Conservation (phyloP, 2,888 invertebrate genomes). For the Leucozona laternaria region DNA sequence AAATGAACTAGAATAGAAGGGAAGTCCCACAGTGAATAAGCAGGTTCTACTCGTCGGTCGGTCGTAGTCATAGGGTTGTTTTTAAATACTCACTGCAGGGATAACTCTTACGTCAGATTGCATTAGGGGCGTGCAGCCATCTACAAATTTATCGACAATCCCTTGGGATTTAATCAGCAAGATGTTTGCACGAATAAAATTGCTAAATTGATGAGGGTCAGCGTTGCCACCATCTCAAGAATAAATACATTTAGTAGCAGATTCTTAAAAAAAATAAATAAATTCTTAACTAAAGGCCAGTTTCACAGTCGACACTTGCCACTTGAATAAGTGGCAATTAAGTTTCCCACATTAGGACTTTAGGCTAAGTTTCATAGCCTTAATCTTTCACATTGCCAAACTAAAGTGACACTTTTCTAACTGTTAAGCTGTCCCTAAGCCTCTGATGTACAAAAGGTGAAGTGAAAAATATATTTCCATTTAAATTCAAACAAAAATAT, state of each 20-base stretch:
- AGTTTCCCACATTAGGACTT: no score
- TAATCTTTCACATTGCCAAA: no score
- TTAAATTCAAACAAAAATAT: no score
- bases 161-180: slow-evolving; percentile 74
- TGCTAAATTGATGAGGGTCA: slow-evolving; percentile 30
- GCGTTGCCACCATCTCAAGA: not conserved
- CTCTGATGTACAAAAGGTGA: no score
- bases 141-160: slow-evolving; percentile 64
- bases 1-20: slow-evolving; percentile 32
- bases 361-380: no score
- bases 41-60: slow-evolving; percentile 53
- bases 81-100: slow-evolving; percentile 42
- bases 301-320: no score
- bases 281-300: no score
- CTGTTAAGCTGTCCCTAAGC: no score
- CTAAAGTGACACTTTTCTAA: no score
- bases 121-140: slow-evolving; percentile 75
- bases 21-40: slow-evolving; percentile 42
- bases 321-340: no score
- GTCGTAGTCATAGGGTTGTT: slow-evolving; percentile 56
- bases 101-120: slow-evolving; percentile 62
- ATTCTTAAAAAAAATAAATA: not conserved
- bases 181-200: slow-evolving; percentile 65
- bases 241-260: not conserved
- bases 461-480: no score